phyloP scores from a whole-genome alignment of 2,888 invertebrate species.

The Embidobia sp. region DNA sequence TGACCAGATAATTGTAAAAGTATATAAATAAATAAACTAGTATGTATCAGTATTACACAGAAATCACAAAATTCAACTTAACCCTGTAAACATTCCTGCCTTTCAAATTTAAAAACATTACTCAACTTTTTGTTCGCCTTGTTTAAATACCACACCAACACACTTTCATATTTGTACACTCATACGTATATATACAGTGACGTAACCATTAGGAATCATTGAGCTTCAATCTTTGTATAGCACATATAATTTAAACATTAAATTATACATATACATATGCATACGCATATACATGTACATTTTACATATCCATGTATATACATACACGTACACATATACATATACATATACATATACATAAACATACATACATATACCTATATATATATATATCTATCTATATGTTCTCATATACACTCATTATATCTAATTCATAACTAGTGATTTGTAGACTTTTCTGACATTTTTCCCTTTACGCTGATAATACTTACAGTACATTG shows the following conservation, averaged over 20 bases:
- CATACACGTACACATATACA: too few relatives aligned
- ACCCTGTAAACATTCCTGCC: constrained; percentile 13
- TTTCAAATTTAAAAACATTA: constrained; percentile 30
- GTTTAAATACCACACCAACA: constrained; percentile 56
- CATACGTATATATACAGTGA: constrained; percentile 61
- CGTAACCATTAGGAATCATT: constrained; percentile 63
- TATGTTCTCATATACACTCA: constrained; percentile 55
- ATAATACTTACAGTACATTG: constrained; percentile 55
- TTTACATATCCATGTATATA: too few relatives aligned
- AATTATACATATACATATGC: constrained; percentile 38
- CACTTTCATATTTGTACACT: constrained; percentile 50
- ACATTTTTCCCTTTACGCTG: constrained; percentile 43
- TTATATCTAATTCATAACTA: constrained; percentile 47
- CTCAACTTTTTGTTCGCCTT: constrained; percentile 54
- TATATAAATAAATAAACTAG: constrained; percentile 54
- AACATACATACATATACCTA: too few relatives aligned
- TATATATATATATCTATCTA: constrained; percentile 22
- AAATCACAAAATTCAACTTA: constrained; percentile 41
- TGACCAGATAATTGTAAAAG: constrained; percentile 47
- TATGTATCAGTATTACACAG: constrained; percentile 34
- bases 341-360: too few relatives aligned
- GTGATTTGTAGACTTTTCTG: constrained; percentile 54
- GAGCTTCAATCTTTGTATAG: constrained; percentile 64
- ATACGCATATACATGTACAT: constrained; percentile 57
- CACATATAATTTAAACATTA: constrained; percentile 59